Conservation (phyloP, 2,888 invertebrate species). For the Drosophila affinis region DNA sequence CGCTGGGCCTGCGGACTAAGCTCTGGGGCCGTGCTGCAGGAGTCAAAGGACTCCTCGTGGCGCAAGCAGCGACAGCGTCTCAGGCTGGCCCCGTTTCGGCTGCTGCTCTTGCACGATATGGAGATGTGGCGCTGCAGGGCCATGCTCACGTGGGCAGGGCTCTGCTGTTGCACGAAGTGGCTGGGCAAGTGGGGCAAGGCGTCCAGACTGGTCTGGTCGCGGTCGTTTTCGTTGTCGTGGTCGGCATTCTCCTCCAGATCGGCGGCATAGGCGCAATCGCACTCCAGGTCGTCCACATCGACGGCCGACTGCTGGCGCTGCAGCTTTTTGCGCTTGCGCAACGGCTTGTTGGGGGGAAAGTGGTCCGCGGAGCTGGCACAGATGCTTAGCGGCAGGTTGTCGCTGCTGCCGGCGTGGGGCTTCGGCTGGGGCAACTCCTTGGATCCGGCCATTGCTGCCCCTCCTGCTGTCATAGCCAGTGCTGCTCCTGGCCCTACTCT, state of each 20-base stretch:
- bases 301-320: constrained; percentile 69
- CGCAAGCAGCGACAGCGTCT: constrained; percentile 51
- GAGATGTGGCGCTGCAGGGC: constrained; percentile 47
- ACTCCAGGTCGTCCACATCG: constrained; percentile 64
- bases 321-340: constrained; percentile 69
- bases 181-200: constrained; percentile 34
- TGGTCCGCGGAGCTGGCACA: constrained; percentile 31
- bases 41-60: constrained; percentile 63
- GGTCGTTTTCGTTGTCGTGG: constrained; percentile 4
- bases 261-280: constrained; percentile 61
- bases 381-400: constrained; percentile 48
- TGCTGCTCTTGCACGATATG: constrained; percentile 1
- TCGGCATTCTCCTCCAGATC: constrained; percentile 77
- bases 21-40: constrained; percentile 64
- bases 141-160: constrained; percentile 5
- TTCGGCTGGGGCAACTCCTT: constrained; percentile 16
- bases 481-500: constrained; percentile 22
- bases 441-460: background rate
- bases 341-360: constrained; percentile 63
- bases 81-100: no score
- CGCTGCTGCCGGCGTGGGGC: constrained; percentile 58
- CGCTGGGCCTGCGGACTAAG: constrained; percentile 65
- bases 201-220: background rate
- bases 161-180: constrained; percentile 26
- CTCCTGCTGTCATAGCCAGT: background rate